A percentile compares a stretch with the other conserved stretches of the same genome.
These are phyloP conservation scores for Thamnophis sirtalis DNA, from an alignment of 2,113 vertebrate species.

Conservation along the genomic window DNA sequence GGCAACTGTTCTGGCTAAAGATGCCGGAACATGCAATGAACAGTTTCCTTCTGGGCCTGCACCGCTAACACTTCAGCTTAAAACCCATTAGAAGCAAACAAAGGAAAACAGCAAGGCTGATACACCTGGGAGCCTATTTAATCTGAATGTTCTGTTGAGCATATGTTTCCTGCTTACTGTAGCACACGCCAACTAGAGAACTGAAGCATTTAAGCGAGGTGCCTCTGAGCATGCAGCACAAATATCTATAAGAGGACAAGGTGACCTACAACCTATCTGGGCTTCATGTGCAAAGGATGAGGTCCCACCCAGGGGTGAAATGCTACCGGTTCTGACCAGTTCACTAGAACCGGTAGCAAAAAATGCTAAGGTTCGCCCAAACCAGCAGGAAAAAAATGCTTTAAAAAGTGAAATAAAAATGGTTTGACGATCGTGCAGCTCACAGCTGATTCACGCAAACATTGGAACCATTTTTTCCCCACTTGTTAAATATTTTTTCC, in stretches of 20 bases:
- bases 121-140: neutral
- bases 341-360: too few relatives aligned
- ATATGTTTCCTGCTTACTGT: neutral
- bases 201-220: neutral
- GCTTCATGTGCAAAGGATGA: neutral
- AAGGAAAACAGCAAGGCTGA: neutral
- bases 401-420: too few relatives aligned
- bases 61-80: neutral
- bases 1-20: slow-evolving; percentile 42
- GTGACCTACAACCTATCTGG: neutral
- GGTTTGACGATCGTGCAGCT: too few relatives aligned
- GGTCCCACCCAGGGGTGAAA: too few relatives aligned
- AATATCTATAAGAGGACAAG: neutral
- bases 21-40: neutral
- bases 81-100: neutral
- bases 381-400: too few relatives aligned
- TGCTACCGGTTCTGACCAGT: too few relatives aligned
- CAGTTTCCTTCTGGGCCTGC: neutral
- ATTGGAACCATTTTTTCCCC: too few relatives aligned
- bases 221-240: neutral
- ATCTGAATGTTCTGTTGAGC: neutral
- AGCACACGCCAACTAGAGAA: neutral
- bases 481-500: too few relatives aligned
- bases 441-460: too few relatives aligned
- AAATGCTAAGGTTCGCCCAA: too few relatives aligned